Conservation (phyloP, 1,140 invertebrate species). For the Bursaphelenchus mucronatus region DNA sequence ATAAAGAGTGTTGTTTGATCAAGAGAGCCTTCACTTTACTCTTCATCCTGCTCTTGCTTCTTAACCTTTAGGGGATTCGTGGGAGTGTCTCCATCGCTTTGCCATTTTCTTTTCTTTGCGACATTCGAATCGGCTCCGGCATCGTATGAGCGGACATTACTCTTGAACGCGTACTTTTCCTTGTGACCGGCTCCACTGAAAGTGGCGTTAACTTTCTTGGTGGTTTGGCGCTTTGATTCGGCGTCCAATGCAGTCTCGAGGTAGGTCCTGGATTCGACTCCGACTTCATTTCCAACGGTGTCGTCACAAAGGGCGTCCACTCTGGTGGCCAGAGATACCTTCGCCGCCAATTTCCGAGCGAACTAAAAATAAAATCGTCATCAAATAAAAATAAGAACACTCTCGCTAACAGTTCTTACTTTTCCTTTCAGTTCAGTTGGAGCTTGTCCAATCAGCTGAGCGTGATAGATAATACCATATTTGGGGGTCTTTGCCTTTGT, state of each 20-base stretch:
- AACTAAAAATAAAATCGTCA: constrained; percentile 68
- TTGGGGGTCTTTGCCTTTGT: constrained; percentile 97
- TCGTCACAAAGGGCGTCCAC: constrained; percentile 89
- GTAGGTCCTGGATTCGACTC: constrained; percentile 51
- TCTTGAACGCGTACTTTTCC: constrained; percentile 54
- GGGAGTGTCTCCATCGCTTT: constrained; percentile 24
- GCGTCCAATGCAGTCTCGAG: constrained; percentile 49
- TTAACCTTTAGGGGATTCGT: constrained; percentile 30
- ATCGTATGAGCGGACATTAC: constrained; percentile 53
- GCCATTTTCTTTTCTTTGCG: constrained; percentile 33
- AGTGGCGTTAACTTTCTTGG: constrained; percentile 20
- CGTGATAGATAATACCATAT: constrained; percentile 97
- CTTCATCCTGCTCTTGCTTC: constrained; percentile 16
- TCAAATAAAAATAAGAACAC: constrained; percentile 16
- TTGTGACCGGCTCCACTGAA: constrained; percentile 33
- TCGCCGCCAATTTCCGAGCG: constrained; percentile 92
- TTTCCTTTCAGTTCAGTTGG: constrained; percentile 83
- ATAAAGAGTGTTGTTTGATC: neutral
- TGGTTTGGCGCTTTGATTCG: constrained; percentile 50
- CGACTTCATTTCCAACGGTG: constrained; percentile 36
- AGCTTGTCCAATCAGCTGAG: constrained; percentile 81
- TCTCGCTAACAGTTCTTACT: constrained; percentile 60
- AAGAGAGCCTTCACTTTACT: no score
- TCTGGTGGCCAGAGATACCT: constrained; percentile 82
- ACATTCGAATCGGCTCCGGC: constrained; percentile 30